Evolutionary conservation across 2,888 invertebrate species (phyloP), one percentile per base, ranked within the genome.

Genomic region (Coecobrya sp.): DNA sequence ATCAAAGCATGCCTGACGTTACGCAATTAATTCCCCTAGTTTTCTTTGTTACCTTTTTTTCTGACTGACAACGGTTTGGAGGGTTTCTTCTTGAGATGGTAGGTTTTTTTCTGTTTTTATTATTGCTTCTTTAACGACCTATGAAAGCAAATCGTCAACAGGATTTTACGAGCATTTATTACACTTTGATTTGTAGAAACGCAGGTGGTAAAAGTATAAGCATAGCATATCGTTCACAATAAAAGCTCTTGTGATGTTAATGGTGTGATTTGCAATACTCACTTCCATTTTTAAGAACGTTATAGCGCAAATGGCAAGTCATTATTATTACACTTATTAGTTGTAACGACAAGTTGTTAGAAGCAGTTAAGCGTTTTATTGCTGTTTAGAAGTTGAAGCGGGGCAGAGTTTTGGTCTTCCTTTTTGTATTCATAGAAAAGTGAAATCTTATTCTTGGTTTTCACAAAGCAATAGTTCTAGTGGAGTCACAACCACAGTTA

Each of bases 341-440:
- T 30, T 85, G 89, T 85, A 73, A 90, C 45, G 89, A 85, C 89
- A 90, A 90, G 89, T 90, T 84, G 89, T 89, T 89, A 89, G 45
- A 62, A 59, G 79, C 79, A 52, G 81, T 81, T 59, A 81, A 81
- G 42, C 59, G 79, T 79, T 81, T 62, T 81, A 68, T 52, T 81
- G 55, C 62, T 30, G 49, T 65, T 65, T 88, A 13, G 62, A 11
- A 45, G 16, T 36, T 65, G 55, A 59, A 73, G 86, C 30, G 0
- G 88, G 62, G 45, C 19, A 82, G n/a, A 52, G 68, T 65, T 52
- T 62, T 88, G 0, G 36, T 11, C 19, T 81, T 65, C 13, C 52
- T 84, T 82, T 82, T 68, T 73, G 84, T 16, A 55, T 73, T 76
- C 25, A 45, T 59, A 52, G 85, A 90, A 89, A 90, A 90, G 89